phyloP scores from a whole-genome alignment of 1,140 invertebrate genomes.

The Sycobia sp. region DNA sequence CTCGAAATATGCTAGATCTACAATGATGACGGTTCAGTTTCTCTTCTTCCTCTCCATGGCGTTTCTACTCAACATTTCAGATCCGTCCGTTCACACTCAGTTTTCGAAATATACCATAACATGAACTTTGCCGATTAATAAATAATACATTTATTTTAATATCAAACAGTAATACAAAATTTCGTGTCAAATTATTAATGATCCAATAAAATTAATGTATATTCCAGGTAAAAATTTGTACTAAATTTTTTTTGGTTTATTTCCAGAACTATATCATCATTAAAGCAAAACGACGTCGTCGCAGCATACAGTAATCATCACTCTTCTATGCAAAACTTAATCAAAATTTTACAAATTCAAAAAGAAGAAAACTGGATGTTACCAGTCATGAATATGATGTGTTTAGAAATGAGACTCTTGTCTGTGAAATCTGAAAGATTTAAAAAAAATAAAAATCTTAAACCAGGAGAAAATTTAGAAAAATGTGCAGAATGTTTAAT shows the following conservation, averaged over 20 bases:
- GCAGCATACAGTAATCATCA: slow-evolving; percentile 82
- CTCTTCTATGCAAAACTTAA: slow-evolving; percentile 76
- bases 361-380: slow-evolving; percentile 97
- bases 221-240: too few species aligned
- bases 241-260: slow-evolving; percentile 43
- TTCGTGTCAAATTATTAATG: too few species aligned
- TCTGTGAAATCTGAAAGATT: slow-evolving; percentile 78
- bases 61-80: too few species aligned
- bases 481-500: slow-evolving; percentile 94
- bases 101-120: too few species aligned
- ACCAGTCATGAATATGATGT: slow-evolving; percentile 86
- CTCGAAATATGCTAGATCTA: too few species aligned
- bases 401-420: slow-evolving; percentile 85
- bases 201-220: too few species aligned
- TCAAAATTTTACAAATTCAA: slow-evolving; percentile 82
- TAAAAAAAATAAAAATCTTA: slow-evolving; percentile 59
- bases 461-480: slow-evolving; percentile 81
- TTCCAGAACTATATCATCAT: slow-evolving; percentile 67
- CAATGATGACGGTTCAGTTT: too few species aligned
- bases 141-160: too few species aligned
- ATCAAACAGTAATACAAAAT: too few species aligned
- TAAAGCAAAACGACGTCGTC: slow-evolving; percentile 71
- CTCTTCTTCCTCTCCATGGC: too few species aligned
- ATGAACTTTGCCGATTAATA: too few species aligned
- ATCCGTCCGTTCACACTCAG: too few species aligned